Evolutionary conservation across 2,113 vertebrate species (phyloP).

Genomic region (Cheirogaleus medius): DNA sequence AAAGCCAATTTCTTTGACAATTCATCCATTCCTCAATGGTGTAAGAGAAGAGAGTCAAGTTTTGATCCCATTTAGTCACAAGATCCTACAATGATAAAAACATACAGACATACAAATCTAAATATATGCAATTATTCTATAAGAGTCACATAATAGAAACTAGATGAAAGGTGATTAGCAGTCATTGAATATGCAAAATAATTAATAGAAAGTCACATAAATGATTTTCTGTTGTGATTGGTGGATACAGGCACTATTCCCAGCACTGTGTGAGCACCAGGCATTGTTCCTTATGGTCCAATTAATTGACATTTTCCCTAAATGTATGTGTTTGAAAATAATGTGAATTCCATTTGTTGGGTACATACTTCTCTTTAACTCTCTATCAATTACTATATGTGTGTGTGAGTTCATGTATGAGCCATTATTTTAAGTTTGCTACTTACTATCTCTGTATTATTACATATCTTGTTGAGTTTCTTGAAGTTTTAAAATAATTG

Average conservation of each 20-base stretch:
- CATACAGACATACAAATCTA: neutral
- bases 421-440: neutral
- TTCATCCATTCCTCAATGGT: conserved; percentile 82
- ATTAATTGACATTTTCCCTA: neutral
- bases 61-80: conserved; percentile 81
- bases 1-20: conserved; percentile 84
- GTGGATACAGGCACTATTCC: neutral
- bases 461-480: neutral
- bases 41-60: conserved; percentile 75
- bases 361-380: neutral
- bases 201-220: neutral
- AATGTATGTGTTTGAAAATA: neutral
- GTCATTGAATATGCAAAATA: neutral
- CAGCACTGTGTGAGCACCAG: neutral
- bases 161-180: neutral
- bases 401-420: neutral
- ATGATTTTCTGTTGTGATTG: neutral
- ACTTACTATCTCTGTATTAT: neutral
- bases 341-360: neutral
- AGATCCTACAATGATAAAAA: conserved; percentile 69
- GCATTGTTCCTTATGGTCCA: neutral
- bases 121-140: neutral
- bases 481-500: neutral
- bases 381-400: neutral
- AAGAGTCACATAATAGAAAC: neutral